Percentiles rank a stretch among this genome's conserved stretches.
Conservation (phyloP, 2,113 vertebrate genomes). For the Oryzias celebensis region DNA sequence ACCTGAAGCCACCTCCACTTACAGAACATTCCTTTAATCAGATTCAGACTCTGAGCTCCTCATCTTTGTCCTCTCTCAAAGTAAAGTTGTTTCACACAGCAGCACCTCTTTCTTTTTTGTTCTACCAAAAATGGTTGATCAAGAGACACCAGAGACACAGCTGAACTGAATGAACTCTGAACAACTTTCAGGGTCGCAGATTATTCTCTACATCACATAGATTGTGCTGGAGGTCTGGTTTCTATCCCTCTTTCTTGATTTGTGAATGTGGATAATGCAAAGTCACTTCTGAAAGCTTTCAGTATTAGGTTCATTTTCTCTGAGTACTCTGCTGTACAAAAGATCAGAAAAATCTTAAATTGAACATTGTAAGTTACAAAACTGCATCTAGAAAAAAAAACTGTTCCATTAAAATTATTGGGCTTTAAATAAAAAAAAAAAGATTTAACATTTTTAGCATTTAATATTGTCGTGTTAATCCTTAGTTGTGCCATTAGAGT, state of each 20-base stretch:
- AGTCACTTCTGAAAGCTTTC: background rate
- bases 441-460: too few relatives aligned
- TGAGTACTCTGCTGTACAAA: too few relatives aligned
- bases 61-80: slow-evolving; percentile 32
- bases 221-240: background rate
- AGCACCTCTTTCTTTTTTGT: background rate
- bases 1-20: slow-evolving; percentile 42
- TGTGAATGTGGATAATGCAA: background rate
- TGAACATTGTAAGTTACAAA: too few relatives aligned
- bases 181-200: background rate
- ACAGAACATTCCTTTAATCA: slow-evolving; percentile 59
- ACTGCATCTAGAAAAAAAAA: too few relatives aligned
- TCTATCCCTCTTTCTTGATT: background rate
- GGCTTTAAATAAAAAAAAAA: too few relatives aligned
- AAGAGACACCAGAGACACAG: background rate
- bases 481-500: too few relatives aligned
- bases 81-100: slow-evolving; percentile 12
- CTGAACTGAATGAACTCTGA: background rate
- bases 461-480: too few relatives aligned
- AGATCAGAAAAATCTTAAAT: too few relatives aligned
- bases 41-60: slow-evolving; percentile 42
- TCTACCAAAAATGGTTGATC: background rate
- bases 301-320: too few relatives aligned
- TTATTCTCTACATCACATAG: background rate
- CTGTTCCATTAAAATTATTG: too few relatives aligned